A percentile compares a stretch with the other conserved stretches of the same genome.
Conservation (phyloP, 2,113 vertebrate species). For the Sula dactylatra region DNA sequence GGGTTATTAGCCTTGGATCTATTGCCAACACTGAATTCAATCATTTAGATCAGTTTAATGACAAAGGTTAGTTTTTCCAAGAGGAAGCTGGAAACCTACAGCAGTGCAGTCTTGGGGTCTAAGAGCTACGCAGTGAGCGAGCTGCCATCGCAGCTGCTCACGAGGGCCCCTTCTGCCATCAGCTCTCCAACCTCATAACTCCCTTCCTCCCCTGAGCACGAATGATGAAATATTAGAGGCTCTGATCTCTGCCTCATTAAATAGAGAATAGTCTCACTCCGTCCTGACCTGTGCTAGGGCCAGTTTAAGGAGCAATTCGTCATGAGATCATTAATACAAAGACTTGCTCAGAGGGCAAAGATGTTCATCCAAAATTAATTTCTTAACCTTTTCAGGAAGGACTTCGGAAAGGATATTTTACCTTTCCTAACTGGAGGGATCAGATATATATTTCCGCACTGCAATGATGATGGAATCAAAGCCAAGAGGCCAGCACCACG, state of each 20-base stretch:
- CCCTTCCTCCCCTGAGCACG: constrained; percentile 20
- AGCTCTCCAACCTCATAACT: constrained; percentile 21
- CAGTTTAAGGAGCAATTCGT: constrained; percentile 74
- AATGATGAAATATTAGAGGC: constrained; percentile 72
- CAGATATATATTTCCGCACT: constrained; percentile 23
- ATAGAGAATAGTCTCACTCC: constrained; percentile 70
- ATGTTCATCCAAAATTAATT: constrained; percentile 78
- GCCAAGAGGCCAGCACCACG: constrained; percentile 15
- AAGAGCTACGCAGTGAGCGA: neutral
- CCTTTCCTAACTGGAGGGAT: constrained; percentile 32
- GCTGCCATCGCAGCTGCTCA: neutral
- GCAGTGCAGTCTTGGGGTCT: neutral
- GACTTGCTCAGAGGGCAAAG: constrained; percentile 66
- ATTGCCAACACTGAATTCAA: neutral
- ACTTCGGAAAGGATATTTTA: constrained; percentile 66
- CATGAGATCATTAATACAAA: constrained; percentile 76
- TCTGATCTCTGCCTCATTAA: constrained; percentile 78
- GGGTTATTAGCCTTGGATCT: neutral
- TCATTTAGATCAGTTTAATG: constrained; percentile 12
- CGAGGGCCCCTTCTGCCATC: neutral
- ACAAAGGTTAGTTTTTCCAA: constrained; percentile 22
- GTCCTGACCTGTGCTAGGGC: constrained; percentile 67
- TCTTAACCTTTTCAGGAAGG: constrained; percentile 70
- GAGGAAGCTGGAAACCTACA: neutral
- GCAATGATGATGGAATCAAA: constrained; percentile 29